Conservation (phyloP, 2,113 vertebrate species). For the Garra rufa region DNA sequence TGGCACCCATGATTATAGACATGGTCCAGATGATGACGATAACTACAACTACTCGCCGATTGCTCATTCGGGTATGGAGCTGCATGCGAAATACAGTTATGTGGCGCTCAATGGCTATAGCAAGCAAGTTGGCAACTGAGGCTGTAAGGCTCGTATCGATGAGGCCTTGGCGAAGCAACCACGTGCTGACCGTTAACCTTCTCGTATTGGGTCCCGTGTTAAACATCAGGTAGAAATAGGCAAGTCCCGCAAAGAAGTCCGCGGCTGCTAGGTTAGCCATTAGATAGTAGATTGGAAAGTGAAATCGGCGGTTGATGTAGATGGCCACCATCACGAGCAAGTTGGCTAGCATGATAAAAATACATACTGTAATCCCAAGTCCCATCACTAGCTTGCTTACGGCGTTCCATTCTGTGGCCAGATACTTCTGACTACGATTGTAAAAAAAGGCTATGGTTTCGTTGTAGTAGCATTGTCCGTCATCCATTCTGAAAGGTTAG, state of each 20-base stretch:
- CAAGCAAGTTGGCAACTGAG: conserved; percentile 94
- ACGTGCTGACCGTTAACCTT: conserved; percentile 92
- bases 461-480: conserved; percentile 96
- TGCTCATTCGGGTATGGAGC: conserved; percentile 98
- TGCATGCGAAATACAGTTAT: conserved; percentile 99
- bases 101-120: conserved; percentile 97
- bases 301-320: conserved; percentile 97
- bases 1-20: conserved; percentile 97
- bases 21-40: conserved; percentile 99
- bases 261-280: conserved; percentile 99
- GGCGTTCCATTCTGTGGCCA: conserved; percentile 93
- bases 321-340: conserved; percentile 98
- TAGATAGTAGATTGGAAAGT: conserved; percentile 99
- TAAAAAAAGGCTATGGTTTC: conserved; percentile 99
- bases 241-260: conserved; percentile 97
- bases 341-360: conserved; percentile 99
- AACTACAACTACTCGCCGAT: conserved; percentile 94
- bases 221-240: conserved; percentile 99
- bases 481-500: conserved; percentile 82
- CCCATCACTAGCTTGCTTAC: conserved; percentile 98
- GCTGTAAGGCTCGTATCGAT: conserved; percentile 97
- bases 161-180: conserved; percentile 96
- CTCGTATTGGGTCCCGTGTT: conserved; percentile 98
- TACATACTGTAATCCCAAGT: conserved; percentile 96
- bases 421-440: conserved; percentile 91